phyloP scores from a whole-genome alignment of 2,797 vertebrate genomes.

The Poecile montanus region DNA sequence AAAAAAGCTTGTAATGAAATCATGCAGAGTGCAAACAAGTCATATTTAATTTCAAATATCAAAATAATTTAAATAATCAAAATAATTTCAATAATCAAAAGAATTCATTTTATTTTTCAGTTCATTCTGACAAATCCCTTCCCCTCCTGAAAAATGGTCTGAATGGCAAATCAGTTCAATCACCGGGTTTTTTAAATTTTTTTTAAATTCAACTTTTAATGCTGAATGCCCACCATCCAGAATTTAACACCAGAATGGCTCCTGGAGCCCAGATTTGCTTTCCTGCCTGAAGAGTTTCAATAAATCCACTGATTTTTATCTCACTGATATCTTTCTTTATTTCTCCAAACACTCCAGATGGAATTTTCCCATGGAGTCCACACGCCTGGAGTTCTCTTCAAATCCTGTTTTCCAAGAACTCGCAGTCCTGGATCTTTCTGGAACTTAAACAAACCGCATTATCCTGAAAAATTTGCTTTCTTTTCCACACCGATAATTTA shows the following conservation, averaged over 20 bases:
- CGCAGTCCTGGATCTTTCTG: background rate
- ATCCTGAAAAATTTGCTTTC: background rate
- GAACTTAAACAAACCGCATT: background rate
- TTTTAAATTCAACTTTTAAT: background rate
- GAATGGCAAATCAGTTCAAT: fast-evolving
- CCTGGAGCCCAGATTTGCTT: background rate
- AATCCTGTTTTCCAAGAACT: background rate
- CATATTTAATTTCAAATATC: background rate
- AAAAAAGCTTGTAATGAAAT: background rate
- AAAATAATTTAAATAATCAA: background rate
- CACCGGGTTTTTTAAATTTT: fast-evolving
- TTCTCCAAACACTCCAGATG: background rate
- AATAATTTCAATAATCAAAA: background rate
- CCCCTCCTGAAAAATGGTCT: no score
- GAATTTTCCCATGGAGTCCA: background rate
- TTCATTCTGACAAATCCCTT: background rate
- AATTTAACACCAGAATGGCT: background rate
- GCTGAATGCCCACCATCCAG: fast-evolving
- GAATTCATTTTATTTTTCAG: background rate
- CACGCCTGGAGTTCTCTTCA: background rate
- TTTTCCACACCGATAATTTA: background rate
- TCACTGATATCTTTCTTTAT: fast-evolving
- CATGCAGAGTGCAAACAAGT: background rate
- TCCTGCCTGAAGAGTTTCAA: background rate
- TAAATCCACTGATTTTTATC: background rate